A percentile compares a stretch with the other conserved stretches of the same genome.
Evolutionary conservation across 2,113 vertebrate species (phyloP).

Genomic region (Gavia stellata): DNA sequence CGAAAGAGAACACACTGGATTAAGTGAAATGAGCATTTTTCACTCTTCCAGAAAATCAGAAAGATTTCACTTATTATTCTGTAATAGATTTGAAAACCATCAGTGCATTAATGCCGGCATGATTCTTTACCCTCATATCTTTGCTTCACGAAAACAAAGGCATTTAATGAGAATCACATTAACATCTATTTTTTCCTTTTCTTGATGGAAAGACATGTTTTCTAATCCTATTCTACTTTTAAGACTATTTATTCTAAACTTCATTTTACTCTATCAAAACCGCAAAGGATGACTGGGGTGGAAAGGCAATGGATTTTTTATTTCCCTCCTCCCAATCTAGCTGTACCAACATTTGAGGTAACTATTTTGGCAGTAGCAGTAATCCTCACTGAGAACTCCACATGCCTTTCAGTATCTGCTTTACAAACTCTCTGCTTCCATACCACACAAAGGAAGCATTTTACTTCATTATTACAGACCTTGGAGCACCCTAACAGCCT

Average conservation of each 20-base stretch:
- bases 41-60: not conserved
- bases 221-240: not conserved
- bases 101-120: not conserved
- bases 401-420: not conserved
- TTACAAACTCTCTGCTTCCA: not conserved
- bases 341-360: not conserved
- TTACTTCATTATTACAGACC: not conserved
- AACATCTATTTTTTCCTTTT: not conserved
- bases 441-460: not conserved
- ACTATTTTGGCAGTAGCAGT: not conserved
- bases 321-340: fast-evolving
- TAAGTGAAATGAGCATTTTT: not conserved
- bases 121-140: not conserved
- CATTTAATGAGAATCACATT: not conserved
- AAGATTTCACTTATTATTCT: not conserved
- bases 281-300: not conserved
- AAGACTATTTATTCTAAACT: not conserved
- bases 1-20: not conserved
- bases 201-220: not conserved
- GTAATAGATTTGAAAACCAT: not conserved
- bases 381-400: not conserved
- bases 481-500: not conserved
- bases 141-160: not conserved
- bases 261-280: not conserved
- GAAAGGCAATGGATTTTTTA: not conserved